Conservation (phyloP, 2,888 invertebrate genomes). For the Oeneis ivallda region DNA sequence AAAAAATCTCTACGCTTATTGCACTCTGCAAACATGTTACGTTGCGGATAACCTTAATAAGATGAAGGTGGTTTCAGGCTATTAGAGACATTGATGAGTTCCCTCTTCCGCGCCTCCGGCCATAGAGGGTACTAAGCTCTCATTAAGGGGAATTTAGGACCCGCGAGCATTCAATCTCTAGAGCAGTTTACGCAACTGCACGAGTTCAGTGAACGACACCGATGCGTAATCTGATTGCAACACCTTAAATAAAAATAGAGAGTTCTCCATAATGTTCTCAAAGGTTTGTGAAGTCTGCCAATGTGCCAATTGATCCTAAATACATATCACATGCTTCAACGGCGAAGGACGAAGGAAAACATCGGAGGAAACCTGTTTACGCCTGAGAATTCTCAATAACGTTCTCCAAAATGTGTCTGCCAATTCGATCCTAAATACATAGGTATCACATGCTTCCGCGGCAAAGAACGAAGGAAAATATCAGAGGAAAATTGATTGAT, state of each 20-base stretch:
- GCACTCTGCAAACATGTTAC: neutral
- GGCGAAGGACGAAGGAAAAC: too few species aligned
- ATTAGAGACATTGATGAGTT: conserved; percentile 71
- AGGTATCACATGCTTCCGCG: too few species aligned
- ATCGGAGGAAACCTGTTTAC: too few species aligned
- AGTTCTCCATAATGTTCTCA: too few species aligned
- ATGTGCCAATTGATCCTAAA: too few species aligned
- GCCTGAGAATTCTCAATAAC: too few species aligned
- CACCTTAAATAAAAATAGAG: conserved; percentile 1
- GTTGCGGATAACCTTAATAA: conserved; percentile 57
- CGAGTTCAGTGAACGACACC: conserved; percentile 45
- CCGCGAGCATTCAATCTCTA: conserved; percentile 55
- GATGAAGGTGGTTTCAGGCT: conserved; percentile 63
- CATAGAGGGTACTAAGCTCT: conserved; percentile 62
- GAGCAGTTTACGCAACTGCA: conserved; percentile 55
- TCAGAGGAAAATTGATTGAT: too few species aligned
- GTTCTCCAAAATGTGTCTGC: too few species aligned
- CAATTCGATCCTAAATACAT: too few species aligned
- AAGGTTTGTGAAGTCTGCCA: neutral
- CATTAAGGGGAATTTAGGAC: conserved; percentile 72
- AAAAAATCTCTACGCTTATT: too few species aligned
- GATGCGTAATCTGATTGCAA: conserved; percentile 41
- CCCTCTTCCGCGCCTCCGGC: conserved; percentile 69
- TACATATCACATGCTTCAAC: too few species aligned
- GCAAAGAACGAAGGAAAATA: too few species aligned